Conservation (phyloP, 1,140 invertebrate species). For the Druon quercuslanigerum region DNA sequence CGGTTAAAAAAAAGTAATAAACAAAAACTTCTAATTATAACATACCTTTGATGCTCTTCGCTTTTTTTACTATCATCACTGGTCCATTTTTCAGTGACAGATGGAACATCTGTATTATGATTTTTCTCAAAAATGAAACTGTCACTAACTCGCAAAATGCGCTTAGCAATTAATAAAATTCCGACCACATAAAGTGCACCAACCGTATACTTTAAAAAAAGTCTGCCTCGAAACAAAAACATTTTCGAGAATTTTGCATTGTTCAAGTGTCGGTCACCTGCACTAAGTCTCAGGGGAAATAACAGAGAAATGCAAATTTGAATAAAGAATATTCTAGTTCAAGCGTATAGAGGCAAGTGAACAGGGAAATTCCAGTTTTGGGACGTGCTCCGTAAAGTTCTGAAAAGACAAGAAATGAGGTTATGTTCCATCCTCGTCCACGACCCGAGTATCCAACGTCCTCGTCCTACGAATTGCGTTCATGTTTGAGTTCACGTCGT, state of each 20-base stretch:
- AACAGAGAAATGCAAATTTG: slow-evolving; percentile 9
- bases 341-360: background rate
- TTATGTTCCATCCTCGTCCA: background rate
- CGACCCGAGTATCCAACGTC: background rate
- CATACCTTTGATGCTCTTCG: slow-evolving; percentile 25
- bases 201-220: slow-evolving; percentile 51
- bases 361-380: background rate
- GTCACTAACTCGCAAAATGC: slow-evolving; percentile 53
- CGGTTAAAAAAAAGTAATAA: background rate
- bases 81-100: slow-evolving; percentile 39
- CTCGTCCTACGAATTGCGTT: background rate
- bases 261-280: background rate
- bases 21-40: slow-evolving; percentile 11
- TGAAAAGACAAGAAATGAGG: background rate
- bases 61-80: slow-evolving; percentile 52
- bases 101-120: slow-evolving; percentile 34
- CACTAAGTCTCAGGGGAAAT: background rate
- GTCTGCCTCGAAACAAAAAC: slow-evolving; percentile 57
- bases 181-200: slow-evolving; percentile 56
- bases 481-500: background rate
- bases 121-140: slow-evolving; percentile 54
- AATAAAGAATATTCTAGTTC: background rate
- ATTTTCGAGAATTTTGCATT: slow-evolving; percentile 47
- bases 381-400: background rate
- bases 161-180: slow-evolving; percentile 59